phyloP scores from a whole-genome alignment of 2,113 vertebrate genomes.

The Diadophis punctatus region DNA sequence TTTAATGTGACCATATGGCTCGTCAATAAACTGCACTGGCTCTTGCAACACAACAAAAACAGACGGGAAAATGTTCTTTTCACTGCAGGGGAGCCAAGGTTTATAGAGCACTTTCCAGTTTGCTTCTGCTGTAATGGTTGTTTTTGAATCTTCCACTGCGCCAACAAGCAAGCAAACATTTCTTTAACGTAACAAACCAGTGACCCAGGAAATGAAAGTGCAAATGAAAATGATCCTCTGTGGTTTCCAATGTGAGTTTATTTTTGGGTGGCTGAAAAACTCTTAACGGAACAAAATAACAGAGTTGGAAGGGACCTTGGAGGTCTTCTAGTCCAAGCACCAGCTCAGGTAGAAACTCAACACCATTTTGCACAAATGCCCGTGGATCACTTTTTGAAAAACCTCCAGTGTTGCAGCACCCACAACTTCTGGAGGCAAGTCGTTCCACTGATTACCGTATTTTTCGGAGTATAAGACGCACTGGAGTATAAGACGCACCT shows the following conservation, averaged over 20 bases:
- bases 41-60: neutral
- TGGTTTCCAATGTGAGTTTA: neutral
- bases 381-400: neutral
- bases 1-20: neutral
- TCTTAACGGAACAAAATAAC: neutral
- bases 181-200: neutral
- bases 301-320: neutral
- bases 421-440: neutral
- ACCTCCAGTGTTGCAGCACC: neutral
- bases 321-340: neutral
- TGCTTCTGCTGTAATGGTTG: neutral
- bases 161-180: neutral
- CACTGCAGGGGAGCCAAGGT: neutral
- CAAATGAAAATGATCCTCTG: neutral
- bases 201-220: neutral
- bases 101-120: neutral
- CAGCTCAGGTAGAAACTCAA: neutral
- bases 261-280: neutral
- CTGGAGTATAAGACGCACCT: too few relatives aligned
- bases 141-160: neutral
- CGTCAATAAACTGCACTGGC: neutral
- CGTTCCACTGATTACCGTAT: neutral
- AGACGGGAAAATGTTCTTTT: neutral
- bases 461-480: too few relatives aligned
- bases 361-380: neutral